Conservation (phyloP, 2,888 invertebrate species). For the Drosophila setosimentum region DNA sequence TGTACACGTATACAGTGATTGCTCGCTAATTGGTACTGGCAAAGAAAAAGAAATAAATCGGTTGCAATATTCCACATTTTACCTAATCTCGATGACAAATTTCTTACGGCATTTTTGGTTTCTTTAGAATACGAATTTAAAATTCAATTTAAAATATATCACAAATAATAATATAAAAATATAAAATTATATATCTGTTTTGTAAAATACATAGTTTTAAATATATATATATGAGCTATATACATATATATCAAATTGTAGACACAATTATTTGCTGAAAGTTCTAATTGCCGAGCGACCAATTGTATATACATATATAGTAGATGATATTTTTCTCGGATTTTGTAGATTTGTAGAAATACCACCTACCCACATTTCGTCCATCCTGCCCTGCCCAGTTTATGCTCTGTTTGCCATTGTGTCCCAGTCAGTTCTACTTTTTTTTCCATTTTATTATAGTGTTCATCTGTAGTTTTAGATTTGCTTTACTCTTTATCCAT, state of each 20-base stretch:
- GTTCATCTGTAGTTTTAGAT: slow-evolving; percentile 35
- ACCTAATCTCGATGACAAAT: neutral
- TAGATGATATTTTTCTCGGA: slow-evolving; percentile 9
- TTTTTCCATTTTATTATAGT: slow-evolving; percentile 9
- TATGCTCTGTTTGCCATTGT: neutral
- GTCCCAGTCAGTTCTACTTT: neutral
- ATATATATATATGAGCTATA: neutral
- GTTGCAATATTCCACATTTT: neutral
- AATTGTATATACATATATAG: neutral
- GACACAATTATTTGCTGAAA: neutral
- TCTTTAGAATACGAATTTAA: slow-evolving; percentile 1
- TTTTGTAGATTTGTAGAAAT: slow-evolving; percentile 17
- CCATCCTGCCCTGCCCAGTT: slow-evolving; percentile 14
- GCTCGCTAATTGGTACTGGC: slow-evolving; percentile 13
- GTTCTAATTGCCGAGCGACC: slow-evolving; percentile 10
- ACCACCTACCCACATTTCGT: neutral
- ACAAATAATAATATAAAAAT: neutral
- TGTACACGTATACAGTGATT: slow-evolving; percentile 3
- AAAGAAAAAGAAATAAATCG: neutral
- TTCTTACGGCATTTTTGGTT: neutral
- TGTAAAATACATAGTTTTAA: neutral
- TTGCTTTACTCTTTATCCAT: slow-evolving; percentile 20
- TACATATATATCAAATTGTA: neutral
- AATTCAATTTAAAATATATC: neutral
- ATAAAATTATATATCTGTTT: neutral